Evolutionary conservation across 30 jellyfish, hydroid and myxozoan species (phyloP).

Genomic region (Calvadosia cruxmelitensis): DNA sequence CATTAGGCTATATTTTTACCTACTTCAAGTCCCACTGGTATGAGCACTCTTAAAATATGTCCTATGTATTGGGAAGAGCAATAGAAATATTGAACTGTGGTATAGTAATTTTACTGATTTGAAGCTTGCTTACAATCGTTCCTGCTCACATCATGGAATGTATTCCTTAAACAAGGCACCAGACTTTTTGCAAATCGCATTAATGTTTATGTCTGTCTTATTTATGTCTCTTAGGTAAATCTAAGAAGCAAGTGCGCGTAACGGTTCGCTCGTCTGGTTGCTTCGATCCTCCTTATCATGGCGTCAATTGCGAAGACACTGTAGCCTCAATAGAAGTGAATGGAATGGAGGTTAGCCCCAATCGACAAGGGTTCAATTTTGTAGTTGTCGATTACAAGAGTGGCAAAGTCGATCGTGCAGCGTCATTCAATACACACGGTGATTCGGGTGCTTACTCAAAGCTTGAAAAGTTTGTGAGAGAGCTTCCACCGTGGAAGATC

Average conservation of each 20-base stretch:
- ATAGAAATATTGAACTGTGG: too few relatives aligned
- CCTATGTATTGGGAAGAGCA: too few relatives aligned
- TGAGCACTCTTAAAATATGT: too few relatives aligned
- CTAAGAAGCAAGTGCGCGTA: constrained; percentile 15
- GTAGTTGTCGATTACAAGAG: constrained; percentile 68
- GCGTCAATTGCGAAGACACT: constrained; percentile 82
- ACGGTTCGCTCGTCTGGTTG: constrained; percentile 75
- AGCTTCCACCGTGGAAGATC: constrained; percentile 73
- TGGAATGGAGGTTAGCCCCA: constrained; percentile 77
- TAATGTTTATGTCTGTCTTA: too few relatives aligned
- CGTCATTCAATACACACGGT: constrained; percentile 78
- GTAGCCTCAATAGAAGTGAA: constrained; percentile 76
- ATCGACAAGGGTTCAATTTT: constrained; percentile 82
- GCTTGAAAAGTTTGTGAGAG: constrained; percentile 45
- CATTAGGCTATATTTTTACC: too few relatives aligned
- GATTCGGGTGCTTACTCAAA: constrained; percentile 76
- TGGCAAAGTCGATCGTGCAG: constrained; percentile 65
- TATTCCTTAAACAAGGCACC: too few relatives aligned
- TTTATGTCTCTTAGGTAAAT: not conserved
- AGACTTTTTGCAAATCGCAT: too few relatives aligned
- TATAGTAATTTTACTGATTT: too few relatives aligned
- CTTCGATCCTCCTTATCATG: constrained; percentile 93
- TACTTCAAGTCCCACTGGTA: too few relatives aligned
- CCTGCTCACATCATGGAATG: too few relatives aligned
- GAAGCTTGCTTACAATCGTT: too few relatives aligned